phyloP scores from a whole-genome alignment of 2,113 vertebrate species.

The Sturnus vulgaris region DNA sequence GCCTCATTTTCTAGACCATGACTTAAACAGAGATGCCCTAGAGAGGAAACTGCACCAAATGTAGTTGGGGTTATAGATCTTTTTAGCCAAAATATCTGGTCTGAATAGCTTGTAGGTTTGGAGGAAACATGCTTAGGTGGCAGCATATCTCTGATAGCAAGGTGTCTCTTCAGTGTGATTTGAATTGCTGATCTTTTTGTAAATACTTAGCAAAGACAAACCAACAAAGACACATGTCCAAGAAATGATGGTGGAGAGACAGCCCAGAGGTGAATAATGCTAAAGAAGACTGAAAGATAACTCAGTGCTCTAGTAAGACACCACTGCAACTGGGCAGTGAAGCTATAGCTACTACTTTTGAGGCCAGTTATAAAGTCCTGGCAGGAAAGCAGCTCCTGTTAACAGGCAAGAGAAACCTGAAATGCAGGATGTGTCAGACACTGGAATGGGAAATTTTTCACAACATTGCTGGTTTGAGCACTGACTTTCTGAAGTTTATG shows the following conservation, averaged over 20 bases:
- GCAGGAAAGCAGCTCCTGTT: not conserved
- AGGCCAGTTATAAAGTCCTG: not conserved
- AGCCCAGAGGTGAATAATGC: not conserved
- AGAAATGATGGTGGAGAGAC: not conserved
- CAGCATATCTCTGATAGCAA: not conserved
- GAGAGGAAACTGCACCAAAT: not conserved
- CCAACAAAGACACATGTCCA: not conserved
- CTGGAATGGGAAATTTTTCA: not conserved
- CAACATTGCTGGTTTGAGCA: not conserved
- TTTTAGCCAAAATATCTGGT: not conserved
- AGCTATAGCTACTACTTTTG: not conserved
- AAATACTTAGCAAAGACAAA: not conserved
- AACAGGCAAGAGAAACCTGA: not conserved
- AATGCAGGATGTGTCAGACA: not conserved
- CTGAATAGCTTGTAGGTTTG: not conserved
- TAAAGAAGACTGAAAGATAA: not conserved
- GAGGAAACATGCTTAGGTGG: not conserved
- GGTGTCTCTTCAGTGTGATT: not conserved
- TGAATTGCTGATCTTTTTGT: not conserved
- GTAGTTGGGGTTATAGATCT: not conserved
- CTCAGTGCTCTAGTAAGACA: rapidly evolving
- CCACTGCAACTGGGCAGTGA: not conserved
- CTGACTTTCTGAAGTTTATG: not conserved
- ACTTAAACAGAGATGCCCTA: not conserved
- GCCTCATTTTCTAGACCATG: not conserved